phyloP scores from a whole-genome alignment of 2,888 invertebrate species.

The Odontothrips loti region DNA sequence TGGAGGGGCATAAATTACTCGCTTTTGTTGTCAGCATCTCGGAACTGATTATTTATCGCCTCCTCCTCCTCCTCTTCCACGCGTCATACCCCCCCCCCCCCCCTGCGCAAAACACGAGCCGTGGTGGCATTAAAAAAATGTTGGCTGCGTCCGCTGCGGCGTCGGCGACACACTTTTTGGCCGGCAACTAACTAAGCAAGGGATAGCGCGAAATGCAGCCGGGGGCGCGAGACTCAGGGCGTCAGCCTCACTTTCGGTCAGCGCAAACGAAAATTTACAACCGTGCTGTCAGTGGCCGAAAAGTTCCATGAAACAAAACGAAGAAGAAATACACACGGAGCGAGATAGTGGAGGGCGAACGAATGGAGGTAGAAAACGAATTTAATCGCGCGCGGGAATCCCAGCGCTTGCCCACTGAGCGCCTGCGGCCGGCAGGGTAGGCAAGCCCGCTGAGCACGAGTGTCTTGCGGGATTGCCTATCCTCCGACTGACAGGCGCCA shows the following conservation, averaged over 20 bases:
- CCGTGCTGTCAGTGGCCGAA: background rate
- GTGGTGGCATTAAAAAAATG: background rate
- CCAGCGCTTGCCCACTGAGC: too few species aligned
- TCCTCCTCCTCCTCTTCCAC: too few species aligned
- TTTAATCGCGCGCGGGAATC: background rate
- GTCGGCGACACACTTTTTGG: background rate
- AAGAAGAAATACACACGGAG: slow-evolving; percentile 1
- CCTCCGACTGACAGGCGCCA: background rate
- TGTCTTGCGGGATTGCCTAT: background rate
- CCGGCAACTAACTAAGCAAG: background rate
- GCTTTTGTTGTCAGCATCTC: slow-evolving; percentile 21
- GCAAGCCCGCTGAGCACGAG: background rate
- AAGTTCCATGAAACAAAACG: background rate
- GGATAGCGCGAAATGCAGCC: background rate
- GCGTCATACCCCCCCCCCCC: too few species aligned
- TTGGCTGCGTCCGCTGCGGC: background rate
- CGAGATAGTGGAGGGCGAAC: background rate
- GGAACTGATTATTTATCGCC: background rate
- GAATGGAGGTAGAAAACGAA: too few species aligned
- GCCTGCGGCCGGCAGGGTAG: background rate
- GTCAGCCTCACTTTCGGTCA: slow-evolving; percentile 2
- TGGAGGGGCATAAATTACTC: slow-evolving; percentile 26
- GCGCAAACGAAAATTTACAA: background rate
- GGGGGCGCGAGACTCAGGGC: background rate
- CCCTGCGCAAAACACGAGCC: background rate